phyloP scores from a whole-genome alignment of 2,888 invertebrate genomes.

The Rhorus exstirpatorius region DNA sequence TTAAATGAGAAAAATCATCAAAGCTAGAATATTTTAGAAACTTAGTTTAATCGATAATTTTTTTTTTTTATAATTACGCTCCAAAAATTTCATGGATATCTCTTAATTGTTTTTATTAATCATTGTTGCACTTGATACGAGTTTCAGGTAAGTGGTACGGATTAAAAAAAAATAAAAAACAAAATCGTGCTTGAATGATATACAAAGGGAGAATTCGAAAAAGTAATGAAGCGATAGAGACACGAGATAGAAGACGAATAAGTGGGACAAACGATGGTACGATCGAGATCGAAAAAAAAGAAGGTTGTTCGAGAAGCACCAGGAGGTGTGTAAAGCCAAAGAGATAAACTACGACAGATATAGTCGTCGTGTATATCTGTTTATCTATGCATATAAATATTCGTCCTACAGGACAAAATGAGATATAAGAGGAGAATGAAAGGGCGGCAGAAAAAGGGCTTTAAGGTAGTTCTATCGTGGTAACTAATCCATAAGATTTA shows the following conservation, averaged over 20 bases:
- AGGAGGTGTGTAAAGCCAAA: neutral
- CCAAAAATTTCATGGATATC: no score
- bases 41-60: no score
- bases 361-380: neutral
- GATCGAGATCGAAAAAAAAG: slow-evolving; percentile 8
- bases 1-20: no score
- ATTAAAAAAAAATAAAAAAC: no score
- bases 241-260: neutral
- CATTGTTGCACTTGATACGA: no score
- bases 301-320: slow-evolving; percentile 4
- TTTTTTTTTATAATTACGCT: no score
- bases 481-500: no score
- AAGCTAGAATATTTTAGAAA: no score
- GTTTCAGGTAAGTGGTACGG: no score
- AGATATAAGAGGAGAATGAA: slow-evolving; percentile 47
- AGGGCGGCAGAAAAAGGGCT: slow-evolving; percentile 35
- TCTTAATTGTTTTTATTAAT: no score
- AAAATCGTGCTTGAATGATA: neutral
- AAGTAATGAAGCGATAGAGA: neutral
- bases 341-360: slow-evolving; percentile 34
- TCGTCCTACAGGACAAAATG: slow-evolving; percentile 21
- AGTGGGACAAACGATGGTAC: slow-evolving; percentile 6
- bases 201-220: neutral
- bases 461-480: no score
- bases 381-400: slow-evolving; percentile 25